phyloP scores from a whole-genome alignment of 2,888 invertebrate species.

The Coleophora flavipennella region DNA sequence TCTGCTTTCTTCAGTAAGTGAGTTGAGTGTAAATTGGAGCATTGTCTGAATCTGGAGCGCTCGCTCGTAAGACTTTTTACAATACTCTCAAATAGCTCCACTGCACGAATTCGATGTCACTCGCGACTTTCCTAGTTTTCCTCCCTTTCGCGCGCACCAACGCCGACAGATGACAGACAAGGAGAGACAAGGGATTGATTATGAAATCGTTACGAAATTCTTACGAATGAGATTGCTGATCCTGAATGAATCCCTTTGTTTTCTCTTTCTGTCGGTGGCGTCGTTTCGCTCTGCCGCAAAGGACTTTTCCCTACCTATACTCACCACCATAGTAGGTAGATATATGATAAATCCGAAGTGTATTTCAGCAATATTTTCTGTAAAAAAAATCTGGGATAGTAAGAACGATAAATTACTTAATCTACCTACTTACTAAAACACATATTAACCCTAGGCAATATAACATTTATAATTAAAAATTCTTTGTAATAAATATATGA shows the following conservation, averaged over 20 bases:
- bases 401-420: conserved; percentile 10
- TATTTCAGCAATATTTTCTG: conserved; percentile 27
- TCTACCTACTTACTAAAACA: no score
- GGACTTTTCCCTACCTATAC: conserved; percentile 36
- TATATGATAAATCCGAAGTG: conserved; percentile 59
- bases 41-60: conserved; percentile 71
- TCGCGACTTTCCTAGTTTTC: conserved; percentile 9
- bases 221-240: conserved; percentile 52
- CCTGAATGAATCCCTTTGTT: conserved; percentile 60
- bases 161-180: conserved; percentile 25
- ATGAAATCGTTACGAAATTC: conserved; percentile 43
- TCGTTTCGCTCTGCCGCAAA: conserved; percentile 51
- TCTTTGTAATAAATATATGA: no score
- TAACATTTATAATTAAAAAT: no score
- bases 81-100: conserved; percentile 50
- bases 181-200: conserved; percentile 38
- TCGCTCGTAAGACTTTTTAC: conserved; percentile 51
- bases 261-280: conserved; percentile 49
- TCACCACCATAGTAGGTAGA: conserved; percentile 55
- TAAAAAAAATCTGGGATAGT: conserved; percentile 4
- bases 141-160: conserved; percentile 24
- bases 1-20: conserved; percentile 60
- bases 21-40: conserved; percentile 72
- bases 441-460: no score
- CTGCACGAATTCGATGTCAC: conserved; percentile 25